Base-by-base conservation (phyloP, 1,140 invertebrate genomes). In the Oppia nitens region DNA sequence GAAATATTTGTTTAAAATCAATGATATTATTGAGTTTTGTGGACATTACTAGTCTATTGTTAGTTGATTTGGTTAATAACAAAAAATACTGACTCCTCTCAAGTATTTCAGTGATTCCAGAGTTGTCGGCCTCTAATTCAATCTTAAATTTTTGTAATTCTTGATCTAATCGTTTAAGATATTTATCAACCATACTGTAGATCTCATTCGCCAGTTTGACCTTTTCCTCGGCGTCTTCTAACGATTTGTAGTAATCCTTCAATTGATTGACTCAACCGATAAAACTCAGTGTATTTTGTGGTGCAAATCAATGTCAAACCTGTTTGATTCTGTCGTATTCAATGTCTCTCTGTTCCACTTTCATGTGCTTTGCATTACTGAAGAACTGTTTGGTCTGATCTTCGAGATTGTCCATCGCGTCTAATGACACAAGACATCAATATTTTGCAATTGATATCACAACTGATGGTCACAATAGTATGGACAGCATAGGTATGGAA, bases 61-160 rank as follows among this genome's bases (percentile, higher is more conserved):
- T 17, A 2, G 29, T 26, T 17, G 28, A 62, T 58, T n/a, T 11
- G n/a, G 40, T 2, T 2, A 55, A 40, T 29, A 9, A 50, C 29
- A 58, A 28, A 59, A 21, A 64, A 24, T 25, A 61, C 61, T 66
- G 68, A 75, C 76, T 67, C 74, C 94, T 95, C 72, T 98, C 93
- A 60, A 98, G 71, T 29, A 93, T 77, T 75, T 96, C 92, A 12
- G 94, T 98, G 49, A 98, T 96, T 20, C 94, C 94, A 64, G 92
- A 87, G 76, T 97, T 91, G 72, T 97, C 93, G 25, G 92, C 92
- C 75, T 98, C 94, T 47, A 98, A 69, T 74, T 98, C 94, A 79
- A 94, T 90, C 76, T 97, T 97, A 72, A 98, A 98, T 72, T 98
- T 97, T 64, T 89, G 83, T 29, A 96, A 71, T 70, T 98, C 94